Evolutionary conservation across 2,797 vertebrate species (phyloP), one percentile per base, ranked within the genome.

Genomic region (Megalops cyprinoides): DNA sequence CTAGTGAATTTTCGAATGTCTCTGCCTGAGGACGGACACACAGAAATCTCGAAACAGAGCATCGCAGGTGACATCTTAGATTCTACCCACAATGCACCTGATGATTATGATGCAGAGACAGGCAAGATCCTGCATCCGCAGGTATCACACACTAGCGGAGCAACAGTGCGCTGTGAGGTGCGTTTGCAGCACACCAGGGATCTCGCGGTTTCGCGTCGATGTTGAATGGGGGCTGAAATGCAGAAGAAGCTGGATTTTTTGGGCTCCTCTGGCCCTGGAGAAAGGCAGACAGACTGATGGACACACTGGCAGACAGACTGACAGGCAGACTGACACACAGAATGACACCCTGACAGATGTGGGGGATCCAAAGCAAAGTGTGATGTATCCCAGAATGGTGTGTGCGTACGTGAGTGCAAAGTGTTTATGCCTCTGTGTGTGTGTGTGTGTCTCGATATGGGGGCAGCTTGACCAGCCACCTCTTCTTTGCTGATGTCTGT

Each of bases 401-500:
- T n/a, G 8, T 60, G n/a, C 60, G 8, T 60, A 28, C n/a, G n/a
- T n/a, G n/a, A n/a, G n/a, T n/a, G n/a, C n/a, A n/a, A n/a, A n/a
- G n/a, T n/a, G n/a, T n/a, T n/a, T n/a, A 25, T 69, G 2, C 18
- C 37, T 7, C 1, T 31, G 34, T 18, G 4, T 34, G 65, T 42
- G 65, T 69, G 37, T 39, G 65, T 69, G 9, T 31, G 4, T 1
- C 9, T 60, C 8, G 10, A 3, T 60, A 28, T 14, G 31, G 37
- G n/a, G n/a, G 2, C 10, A 20, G n/a, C 25, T 48, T 74, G 7
- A 25, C 71, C 23, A 4, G 10, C 71, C 71, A 25, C 23, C n/a
- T 74, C 44, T 48, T 48, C 23, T 74, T 46, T 48, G 71, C 71
- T 74, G 42, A 74, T 71, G 65, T 39, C 10, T 46, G n/a, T 39